These are phyloP conservation scores for Tauraco erythrolophus DNA, from an alignment of 2,113 vertebrate genomes.

Conservation along the genomic window DNA sequence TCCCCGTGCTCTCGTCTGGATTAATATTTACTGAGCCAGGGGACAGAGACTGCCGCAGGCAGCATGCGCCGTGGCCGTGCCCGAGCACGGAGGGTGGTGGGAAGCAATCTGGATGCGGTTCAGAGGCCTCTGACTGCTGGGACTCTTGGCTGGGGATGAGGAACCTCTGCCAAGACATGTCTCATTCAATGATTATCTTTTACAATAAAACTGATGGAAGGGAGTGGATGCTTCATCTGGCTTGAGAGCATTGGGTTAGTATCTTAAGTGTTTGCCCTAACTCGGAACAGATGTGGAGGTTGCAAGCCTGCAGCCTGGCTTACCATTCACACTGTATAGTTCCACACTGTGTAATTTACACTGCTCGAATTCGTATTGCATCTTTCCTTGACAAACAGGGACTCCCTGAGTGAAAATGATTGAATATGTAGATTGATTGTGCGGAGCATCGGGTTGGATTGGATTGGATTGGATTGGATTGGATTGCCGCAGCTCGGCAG, in stretches of 20 bases:
- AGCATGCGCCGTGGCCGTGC: fast-evolving
- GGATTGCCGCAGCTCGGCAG: not conserved
- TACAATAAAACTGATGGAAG: not conserved
- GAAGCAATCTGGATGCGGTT: fast-evolving
- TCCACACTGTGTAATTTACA: not conserved
- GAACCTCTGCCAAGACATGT: not conserved
- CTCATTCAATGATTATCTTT: not conserved
- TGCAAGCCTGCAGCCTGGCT: not conserved
- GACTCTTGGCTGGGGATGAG: not conserved
- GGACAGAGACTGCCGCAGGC: not conserved
- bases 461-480: no score
- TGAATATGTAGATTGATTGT: not conserved
- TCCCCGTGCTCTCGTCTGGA: not conserved
- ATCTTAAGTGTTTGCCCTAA: not conserved
- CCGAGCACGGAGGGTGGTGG: fast-evolving
- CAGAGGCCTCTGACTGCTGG: fast-evolving
- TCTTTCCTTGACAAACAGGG: not conserved
- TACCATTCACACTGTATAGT: not conserved
- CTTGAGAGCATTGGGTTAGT: not conserved
- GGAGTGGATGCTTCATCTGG: not conserved
- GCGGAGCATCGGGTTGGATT: no score
- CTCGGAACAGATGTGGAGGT: not conserved
- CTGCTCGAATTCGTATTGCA: not conserved
- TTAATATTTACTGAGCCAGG: not conserved
- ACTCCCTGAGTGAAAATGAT: not conserved